Conservation (phyloP, 2,797 vertebrate genomes). For the Betta splendens region DNA sequence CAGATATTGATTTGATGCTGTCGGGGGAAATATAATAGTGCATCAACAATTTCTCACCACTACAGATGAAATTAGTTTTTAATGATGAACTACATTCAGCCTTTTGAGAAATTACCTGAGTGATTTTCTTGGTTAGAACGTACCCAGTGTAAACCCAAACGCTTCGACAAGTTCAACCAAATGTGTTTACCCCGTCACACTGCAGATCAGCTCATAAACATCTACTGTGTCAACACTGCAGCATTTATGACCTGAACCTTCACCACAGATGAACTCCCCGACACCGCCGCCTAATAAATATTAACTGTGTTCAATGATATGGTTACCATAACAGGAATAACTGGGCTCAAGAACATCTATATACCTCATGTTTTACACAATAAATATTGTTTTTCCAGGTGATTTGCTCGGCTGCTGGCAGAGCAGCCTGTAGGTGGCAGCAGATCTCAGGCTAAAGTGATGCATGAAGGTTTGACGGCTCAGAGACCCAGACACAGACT, state of each 20-base stretch:
- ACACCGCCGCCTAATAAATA: too few relatives aligned
- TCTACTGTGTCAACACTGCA: not conserved
- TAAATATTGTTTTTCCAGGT: not conserved
- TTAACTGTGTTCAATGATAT: not conserved
- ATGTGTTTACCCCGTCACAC: not conserved
- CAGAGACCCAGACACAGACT: slow-evolving; percentile 21
- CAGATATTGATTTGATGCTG: too few relatives aligned
- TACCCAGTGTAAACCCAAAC: not conserved
- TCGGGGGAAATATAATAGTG: too few relatives aligned
- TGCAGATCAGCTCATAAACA: not conserved
- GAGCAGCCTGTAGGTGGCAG: slow-evolving; percentile 59
- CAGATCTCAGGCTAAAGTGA: slow-evolving; percentile 31
- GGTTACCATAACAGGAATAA: not conserved
- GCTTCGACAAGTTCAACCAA: not conserved
- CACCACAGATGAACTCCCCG: not conserved
- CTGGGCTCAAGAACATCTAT: not conserved
- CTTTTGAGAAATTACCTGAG: too few relatives aligned
- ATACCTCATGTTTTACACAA: not conserved
- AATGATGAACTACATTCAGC: too few relatives aligned
- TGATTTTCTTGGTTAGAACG: too few relatives aligned
- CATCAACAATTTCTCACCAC: too few relatives aligned
- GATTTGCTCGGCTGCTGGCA: not conserved
- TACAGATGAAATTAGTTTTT: too few relatives aligned
- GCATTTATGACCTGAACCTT: slow-evolving; percentile 44
- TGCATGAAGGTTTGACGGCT: not conserved